These are phyloP conservation scores for Drosophila parvula DNA, from an alignment of 1,140 invertebrate genomes.

Conservation along the genomic window DNA sequence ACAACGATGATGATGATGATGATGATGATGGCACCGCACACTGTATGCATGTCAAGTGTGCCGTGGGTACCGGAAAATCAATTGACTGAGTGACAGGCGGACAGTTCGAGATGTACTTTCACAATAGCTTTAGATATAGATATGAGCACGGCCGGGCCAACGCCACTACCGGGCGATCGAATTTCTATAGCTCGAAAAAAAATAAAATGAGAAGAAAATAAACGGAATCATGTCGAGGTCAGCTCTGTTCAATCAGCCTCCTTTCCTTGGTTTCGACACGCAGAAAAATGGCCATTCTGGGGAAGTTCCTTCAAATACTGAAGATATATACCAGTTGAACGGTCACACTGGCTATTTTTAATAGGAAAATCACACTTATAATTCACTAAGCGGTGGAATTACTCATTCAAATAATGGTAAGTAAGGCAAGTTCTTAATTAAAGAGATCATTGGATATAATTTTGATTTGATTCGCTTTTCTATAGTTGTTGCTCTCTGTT, in stretches of 20 bases:
- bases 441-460: not conserved
- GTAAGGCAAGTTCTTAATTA: not conserved
- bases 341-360: not conserved
- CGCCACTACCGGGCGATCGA: slow-evolving; percentile 40
- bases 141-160: slow-evolving; percentile 27
- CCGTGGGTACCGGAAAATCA: slow-evolving; percentile 76
- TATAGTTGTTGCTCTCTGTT: not conserved
- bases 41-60: slow-evolving; percentile 77
- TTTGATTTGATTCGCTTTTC: not conserved
- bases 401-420: not conserved
- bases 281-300: slow-evolving; percentile 1
- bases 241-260: slow-evolving; percentile 47
- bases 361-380: not conserved
- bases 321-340: not conserved
- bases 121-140: slow-evolving; percentile 51
- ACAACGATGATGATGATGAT: slow-evolving; percentile 30
- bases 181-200: slow-evolving; percentile 65
- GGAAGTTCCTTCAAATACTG: not conserved
- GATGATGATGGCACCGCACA: slow-evolving; percentile 24
- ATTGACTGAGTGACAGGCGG: slow-evolving; percentile 72
- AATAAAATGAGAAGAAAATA: slow-evolving; percentile 29
- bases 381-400: not conserved
- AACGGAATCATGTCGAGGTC: slow-evolving; percentile 56
- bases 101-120: slow-evolving; percentile 67
- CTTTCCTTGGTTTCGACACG: slow-evolving; percentile 4